Base-by-base conservation (phyloP, 1,140 invertebrate genomes). In the Stegodyphus dumicola region DNA sequence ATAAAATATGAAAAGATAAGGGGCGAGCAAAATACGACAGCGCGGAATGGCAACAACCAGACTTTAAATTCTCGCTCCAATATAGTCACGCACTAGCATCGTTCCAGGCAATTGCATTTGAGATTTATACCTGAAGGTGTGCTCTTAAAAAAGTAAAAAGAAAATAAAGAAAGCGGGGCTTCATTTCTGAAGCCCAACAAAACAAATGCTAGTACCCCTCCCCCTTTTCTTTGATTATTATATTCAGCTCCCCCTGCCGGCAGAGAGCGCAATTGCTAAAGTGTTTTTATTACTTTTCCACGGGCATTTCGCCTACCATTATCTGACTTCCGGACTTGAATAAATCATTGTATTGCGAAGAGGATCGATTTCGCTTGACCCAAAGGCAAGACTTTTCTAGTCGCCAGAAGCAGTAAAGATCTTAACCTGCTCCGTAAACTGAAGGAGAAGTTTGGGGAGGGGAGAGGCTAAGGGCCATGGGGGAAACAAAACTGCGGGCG, bases 271-370 rank as follows among this genome's bases (percentile, higher is more conserved):
- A 85, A 85, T 85, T 85, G 81, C 71, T 51, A 69, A 85, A 85
- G 81, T 85, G 74, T 85, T 85, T 85, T 85, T 85, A 85, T 85
- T 76, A 56, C 71, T 77, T 66, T 76, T 9, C 73, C 77, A 18
- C 64, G 64, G 65, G 70, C 60, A 64, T 80, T 48, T 64, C 54
- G 69, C 60, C 51, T 52, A 83, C 80, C 48, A 83, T 83, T 83
- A 83, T 66, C 60, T 75, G 71, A 60, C 15, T 54, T 18, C 73
- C 77, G 18, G 81, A 64, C 74, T 51, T 85, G 81, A 85, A 85
- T 85, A 85, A 85, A 85, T 85, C 81, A 85, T 85, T 83, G 80
- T 7, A 49, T 65, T 17, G 48, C 56, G 17, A 17, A 15, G 49
- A 13, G 78, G 18, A 85, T 85, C 81, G 81, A 85, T 85, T 5